Percentiles rank a stretch among this genome's conserved stretches.
Evolutionary conservation across 2,888 invertebrate genomes (phyloP).

Genomic region (Allacma fusca): DNA sequence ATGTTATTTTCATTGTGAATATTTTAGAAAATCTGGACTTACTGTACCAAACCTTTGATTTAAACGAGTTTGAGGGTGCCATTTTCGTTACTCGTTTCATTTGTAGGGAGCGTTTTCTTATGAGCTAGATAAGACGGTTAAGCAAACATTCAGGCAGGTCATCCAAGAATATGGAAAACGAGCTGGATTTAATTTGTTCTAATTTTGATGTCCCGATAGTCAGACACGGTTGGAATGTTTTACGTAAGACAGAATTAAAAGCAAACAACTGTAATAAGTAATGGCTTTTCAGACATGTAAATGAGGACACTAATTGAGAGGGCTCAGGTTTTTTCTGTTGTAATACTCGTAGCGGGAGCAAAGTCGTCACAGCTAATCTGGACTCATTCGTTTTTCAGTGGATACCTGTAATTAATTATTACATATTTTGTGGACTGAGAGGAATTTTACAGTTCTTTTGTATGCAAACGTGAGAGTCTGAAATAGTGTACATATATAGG

Average conservation of each 20-base stretch:
- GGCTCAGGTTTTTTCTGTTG: neutral
- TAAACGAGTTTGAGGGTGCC: neutral
- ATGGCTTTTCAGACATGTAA: neutral
- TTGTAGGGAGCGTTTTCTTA: neutral
- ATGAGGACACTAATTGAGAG: neutral
- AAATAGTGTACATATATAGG: neutral
- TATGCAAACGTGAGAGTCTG: conserved; percentile 12
- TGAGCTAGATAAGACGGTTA: too few relatives aligned
- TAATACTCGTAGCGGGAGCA: neutral
- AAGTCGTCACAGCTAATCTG: neutral
- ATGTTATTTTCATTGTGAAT: too few relatives aligned
- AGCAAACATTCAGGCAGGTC: too few relatives aligned
- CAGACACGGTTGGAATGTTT: too few relatives aligned
- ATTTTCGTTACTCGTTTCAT: conserved; percentile 8
- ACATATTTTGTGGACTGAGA: neutral
- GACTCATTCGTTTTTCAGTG: neutral
- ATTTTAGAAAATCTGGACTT: neutral
- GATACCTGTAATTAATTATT: neutral
- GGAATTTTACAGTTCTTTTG: conserved; percentile 5
- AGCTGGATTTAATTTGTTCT: too few relatives aligned
- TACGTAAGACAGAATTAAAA: neutral
- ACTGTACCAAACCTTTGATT: too few relatives aligned
- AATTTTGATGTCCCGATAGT: too few relatives aligned
- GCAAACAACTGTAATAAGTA: neutral
- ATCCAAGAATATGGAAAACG: too few relatives aligned